Percentiles rank a stretch among this genome's conserved stretches.
Evolutionary conservation across 1,140 invertebrate genomes (phyloP).

Genomic region (Dendrolimus kikuchii): DNA sequence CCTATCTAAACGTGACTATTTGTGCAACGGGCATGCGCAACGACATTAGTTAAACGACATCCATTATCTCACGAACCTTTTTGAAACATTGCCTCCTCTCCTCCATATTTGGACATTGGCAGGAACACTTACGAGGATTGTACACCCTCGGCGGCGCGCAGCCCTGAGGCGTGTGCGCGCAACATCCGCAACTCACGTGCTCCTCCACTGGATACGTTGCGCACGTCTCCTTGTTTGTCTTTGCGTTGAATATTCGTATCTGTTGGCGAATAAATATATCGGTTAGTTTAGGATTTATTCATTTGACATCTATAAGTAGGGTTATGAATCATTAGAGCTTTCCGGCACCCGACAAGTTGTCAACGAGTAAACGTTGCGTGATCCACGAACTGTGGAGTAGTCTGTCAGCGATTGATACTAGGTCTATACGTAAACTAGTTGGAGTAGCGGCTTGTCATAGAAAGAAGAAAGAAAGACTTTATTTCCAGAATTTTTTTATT

Average conservation of each 20-base stretch:
- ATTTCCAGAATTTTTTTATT: no score
- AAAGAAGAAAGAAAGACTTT: no score
- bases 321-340: no score
- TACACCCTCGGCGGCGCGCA: slow-evolving; percentile 42
- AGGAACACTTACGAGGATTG: slow-evolving; percentile 66
- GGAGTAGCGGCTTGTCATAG: no score
- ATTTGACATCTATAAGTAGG: no score
- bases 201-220: slow-evolving; percentile 43
- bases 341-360: no score
- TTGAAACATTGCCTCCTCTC: slow-evolving; percentile 49
- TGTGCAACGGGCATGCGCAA: not conserved
- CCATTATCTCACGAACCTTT: slow-evolving; percentile 65
- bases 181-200: slow-evolving; percentile 50
- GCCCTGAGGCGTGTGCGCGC: slow-evolving; percentile 23
- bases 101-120: slow-evolving; percentile 56
- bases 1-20: not conserved
- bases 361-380: no score
- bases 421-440: no score
- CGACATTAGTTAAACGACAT: slow-evolving; percentile 27
- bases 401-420: no score
- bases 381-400: no score
- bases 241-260: slow-evolving; percentile 53
- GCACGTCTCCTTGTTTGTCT: slow-evolving; percentile 52
- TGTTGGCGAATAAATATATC: slow-evolving; percentile 15
- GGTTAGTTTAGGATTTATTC: no score